Percentiles rank a stretch among this genome's conserved stretches.
Conservation (phyloP, 2,888 invertebrate genomes). For the Marasmarcha lunaedactyla region DNA sequence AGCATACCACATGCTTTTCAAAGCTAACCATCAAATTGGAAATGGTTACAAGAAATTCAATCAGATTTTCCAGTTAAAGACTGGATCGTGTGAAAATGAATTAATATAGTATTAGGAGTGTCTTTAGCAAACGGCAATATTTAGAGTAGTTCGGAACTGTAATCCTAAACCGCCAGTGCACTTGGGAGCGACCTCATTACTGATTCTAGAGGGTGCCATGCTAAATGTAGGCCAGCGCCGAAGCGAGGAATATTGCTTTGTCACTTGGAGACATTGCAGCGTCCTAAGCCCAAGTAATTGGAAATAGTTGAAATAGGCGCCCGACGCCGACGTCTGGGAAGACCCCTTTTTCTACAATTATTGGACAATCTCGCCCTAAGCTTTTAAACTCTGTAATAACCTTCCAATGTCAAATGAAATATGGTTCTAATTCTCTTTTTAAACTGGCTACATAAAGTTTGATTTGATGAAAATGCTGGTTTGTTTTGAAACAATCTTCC, state of each 20-base stretch:
- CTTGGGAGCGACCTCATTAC: conserved; percentile 51
- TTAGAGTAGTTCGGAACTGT: conserved; percentile 39
- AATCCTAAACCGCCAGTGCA: conserved; percentile 52
- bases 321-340: conserved; percentile 34
- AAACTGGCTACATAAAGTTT: too few species aligned
- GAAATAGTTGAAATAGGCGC: conserved; percentile 67
- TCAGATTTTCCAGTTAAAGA: not conserved
- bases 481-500: too few species aligned
- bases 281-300: conserved; percentile 67
- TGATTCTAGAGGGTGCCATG: conserved; percentile 58
- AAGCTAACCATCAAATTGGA: too few species aligned
- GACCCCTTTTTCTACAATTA: not conserved
- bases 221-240: conserved; percentile 62
- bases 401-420: too few species aligned
- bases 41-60: not conserved
- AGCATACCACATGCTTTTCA: too few species aligned
- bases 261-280: conserved; percentile 63
- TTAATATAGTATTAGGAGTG: not conserved
- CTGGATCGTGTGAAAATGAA: too few species aligned
- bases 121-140: conserved; percentile 31
- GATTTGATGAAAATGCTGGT: too few species aligned
- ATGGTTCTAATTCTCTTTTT: too few species aligned
- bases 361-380: not conserved
- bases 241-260: conserved; percentile 65
- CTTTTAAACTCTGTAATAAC: not conserved